phyloP scores from a whole-genome alignment of 2,888 invertebrate genomes.

The Actias luna region DNA sequence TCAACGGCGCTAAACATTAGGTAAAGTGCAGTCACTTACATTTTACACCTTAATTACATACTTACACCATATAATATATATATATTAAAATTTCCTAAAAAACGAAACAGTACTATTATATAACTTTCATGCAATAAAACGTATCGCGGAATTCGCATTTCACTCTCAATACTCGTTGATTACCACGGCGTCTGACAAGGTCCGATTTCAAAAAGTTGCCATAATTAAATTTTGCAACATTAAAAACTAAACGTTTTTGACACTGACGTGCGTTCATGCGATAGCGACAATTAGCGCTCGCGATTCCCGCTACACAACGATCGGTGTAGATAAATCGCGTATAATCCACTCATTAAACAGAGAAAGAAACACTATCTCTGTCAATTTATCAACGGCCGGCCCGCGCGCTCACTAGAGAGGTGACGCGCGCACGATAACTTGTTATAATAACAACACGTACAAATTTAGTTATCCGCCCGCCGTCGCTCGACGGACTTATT shows the following conservation, averaged over 20 bases:
- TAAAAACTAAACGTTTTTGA: neutral
- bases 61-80: too few relatives aligned
- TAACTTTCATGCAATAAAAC: too few relatives aligned
- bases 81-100: too few relatives aligned
- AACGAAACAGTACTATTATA: too few relatives aligned
- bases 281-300: neutral
- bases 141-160: too few relatives aligned
- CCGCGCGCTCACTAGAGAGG: constrained; percentile 40
- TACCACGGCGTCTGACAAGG: too few relatives aligned
- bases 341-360: constrained; percentile 58
- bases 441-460: constrained; percentile 65
- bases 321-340: constrained; percentile 13
- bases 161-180: too few relatives aligned
- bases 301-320: constrained; percentile 3
- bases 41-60: too few relatives aligned
- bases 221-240: neutral
- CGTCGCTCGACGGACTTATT: constrained; percentile 63
- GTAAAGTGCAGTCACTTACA: too few relatives aligned
- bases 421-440: constrained; percentile 36
- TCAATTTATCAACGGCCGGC: constrained; percentile 66
- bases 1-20: too few relatives aligned
- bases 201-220: neutral
- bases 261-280: neutral
- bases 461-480: constrained; percentile 80
- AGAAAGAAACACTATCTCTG: constrained; percentile 62